Evolutionary conservation across 2,888 invertebrate species (phyloP).

Genomic region (Machimus rusticus): DNA sequence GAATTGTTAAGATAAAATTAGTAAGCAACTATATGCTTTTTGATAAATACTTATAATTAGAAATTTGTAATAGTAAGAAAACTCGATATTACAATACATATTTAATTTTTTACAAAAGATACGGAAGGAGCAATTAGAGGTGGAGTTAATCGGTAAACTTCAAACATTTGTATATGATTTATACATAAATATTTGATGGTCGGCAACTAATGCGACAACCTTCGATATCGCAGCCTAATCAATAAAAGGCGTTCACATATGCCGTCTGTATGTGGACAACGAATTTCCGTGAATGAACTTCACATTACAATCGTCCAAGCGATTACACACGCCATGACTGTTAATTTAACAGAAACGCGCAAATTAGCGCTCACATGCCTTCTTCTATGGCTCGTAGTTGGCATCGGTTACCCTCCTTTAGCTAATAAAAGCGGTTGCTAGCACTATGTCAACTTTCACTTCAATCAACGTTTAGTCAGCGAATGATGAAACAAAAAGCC

Average conservation of each 20-base stretch:
- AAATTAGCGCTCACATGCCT: neutral
- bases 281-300: neutral
- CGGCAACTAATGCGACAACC: neutral
- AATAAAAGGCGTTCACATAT: neutral
- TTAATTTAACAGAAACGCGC: conserved; percentile 2
- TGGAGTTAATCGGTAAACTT: neutral
- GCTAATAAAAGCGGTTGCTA: neutral
- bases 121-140: neutral
- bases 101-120: neutral
- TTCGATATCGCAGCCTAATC: neutral
- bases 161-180: neutral
- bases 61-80: neutral
- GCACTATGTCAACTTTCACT: conserved; percentile 14
- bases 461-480: neutral
- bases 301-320: neutral
- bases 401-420: conserved; percentile 3
- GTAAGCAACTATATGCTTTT: neutral
- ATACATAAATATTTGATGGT: neutral
- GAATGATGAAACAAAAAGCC: conserved; percentile 1
- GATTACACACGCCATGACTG: neutral
- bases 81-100: neutral
- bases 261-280: neutral
- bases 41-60: neutral
- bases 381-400: neutral
- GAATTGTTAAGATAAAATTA: neutral